These are phyloP conservation scores for Vireo altiloquus DNA, from an alignment of 2,113 vertebrate species.

Conservation along the genomic window DNA sequence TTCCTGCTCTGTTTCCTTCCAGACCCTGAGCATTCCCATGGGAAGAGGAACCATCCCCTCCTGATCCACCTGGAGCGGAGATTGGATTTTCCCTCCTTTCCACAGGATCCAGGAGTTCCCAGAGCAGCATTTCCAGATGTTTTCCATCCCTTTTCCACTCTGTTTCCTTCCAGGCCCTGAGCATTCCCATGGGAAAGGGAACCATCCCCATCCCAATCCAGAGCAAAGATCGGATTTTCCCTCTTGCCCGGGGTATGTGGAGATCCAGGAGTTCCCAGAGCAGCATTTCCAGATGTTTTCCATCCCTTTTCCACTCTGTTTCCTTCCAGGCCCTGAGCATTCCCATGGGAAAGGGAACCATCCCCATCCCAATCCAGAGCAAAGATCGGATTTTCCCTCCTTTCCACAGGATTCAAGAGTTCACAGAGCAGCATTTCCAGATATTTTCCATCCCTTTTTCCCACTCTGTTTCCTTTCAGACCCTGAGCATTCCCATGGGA, in stretches of 20 bases:
- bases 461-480: not conserved
- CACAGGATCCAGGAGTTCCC: not conserved
- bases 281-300: not conserved
- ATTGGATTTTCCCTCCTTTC: no score
- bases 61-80: no score
- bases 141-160: not conserved
- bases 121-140: not conserved
- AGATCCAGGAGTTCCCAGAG: not conserved
- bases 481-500: not conserved
- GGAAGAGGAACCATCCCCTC: not conserved
- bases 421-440: no score
- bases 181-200: fast-evolving
- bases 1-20: not conserved
- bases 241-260: no score
- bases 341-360: not conserved
- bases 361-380: not conserved
- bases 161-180: not conserved
- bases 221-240: no score
- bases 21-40: fast-evolving
- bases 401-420: no score
- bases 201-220: no score
- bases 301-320: not conserved
- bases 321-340: not conserved
- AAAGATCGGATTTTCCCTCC: no score
- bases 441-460: not conserved